phyloP scores from a whole-genome alignment of 2,113 vertebrate species.

The Engystomops pustulosus region DNA sequence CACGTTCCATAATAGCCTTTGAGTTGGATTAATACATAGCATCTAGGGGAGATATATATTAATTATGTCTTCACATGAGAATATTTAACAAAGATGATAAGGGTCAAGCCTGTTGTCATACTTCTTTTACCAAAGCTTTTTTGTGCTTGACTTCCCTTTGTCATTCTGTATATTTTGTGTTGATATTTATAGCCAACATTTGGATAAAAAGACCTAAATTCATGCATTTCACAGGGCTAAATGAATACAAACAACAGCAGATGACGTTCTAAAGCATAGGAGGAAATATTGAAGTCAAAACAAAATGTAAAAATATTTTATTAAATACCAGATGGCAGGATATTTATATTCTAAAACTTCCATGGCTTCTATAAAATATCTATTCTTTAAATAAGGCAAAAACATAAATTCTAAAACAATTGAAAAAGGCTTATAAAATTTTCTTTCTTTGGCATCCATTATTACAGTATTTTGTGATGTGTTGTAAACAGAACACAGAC shows the following conservation, averaged over 20 bases:
- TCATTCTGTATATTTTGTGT: not conserved
- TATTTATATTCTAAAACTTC: conserved; percentile 17
- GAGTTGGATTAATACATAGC: too few relatives aligned
- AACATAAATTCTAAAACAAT: not conserved
- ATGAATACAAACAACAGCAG: conserved; percentile 40
- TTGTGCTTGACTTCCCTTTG: not conserved
- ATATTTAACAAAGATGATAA: too few relatives aligned
- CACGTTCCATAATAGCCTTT: too few relatives aligned
- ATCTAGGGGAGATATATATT: too few relatives aligned
- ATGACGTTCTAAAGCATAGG: conserved; percentile 15
- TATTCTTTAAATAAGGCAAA: conserved; percentile 3
- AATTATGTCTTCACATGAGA: too few relatives aligned
- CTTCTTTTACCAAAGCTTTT: not conserved
- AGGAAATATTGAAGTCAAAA: conserved; percentile 25
- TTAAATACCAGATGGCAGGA: conserved; percentile 29
- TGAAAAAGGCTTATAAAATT: not conserved
- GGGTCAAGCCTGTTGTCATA: not conserved
- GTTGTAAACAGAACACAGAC: too few relatives aligned
- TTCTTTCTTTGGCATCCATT: too few relatives aligned
- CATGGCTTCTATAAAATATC: not conserved
- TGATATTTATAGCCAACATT: conserved; percentile 22
- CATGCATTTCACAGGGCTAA: not conserved
- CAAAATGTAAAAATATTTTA: conserved; percentile 29
- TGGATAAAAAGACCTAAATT: not conserved
- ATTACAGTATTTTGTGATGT: too few relatives aligned